Evolutionary conservation across 2,888 invertebrate species (phyloP).

Genomic region (Apotomis capreana): DNA sequence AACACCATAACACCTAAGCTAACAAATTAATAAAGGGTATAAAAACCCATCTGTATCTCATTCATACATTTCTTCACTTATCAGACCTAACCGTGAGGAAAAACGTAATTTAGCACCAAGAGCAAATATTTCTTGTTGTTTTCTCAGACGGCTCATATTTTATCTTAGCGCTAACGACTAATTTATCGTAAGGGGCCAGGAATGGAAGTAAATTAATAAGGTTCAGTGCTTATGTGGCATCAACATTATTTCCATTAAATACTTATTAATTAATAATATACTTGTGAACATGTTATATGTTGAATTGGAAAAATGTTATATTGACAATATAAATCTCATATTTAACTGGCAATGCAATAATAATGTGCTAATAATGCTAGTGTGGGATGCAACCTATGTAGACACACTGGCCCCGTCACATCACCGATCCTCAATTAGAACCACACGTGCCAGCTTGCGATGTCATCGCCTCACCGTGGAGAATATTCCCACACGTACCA

Average conservation of each 20-base stretch:
- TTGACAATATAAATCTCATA: too few relatives aligned
- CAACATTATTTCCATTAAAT: background rate
- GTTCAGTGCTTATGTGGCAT: background rate
- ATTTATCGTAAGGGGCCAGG: slow-evolving; percentile 18
- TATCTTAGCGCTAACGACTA: slow-evolving; percentile 15
- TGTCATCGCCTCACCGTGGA: too few relatives aligned
- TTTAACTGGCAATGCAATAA: too few relatives aligned
- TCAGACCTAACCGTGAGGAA: background rate
- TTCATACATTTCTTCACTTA: slow-evolving; percentile 5
- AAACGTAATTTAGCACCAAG: slow-evolving; percentile 16
- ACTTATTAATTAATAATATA: too few relatives aligned
- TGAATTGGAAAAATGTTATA: too few relatives aligned
- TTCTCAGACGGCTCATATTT: slow-evolving; percentile 17
- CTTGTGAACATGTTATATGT: too few relatives aligned
- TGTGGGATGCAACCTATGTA: too few relatives aligned
- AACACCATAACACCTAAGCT: background rate
- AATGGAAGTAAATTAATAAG: slow-evolving; percentile 7
- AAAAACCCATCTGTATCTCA: slow-evolving; percentile 1
- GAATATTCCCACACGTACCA: too few relatives aligned
- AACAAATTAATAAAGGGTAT: background rate
- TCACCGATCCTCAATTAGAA: too few relatives aligned
- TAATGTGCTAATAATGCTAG: too few relatives aligned
- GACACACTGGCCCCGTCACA: too few relatives aligned
- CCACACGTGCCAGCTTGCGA: too few relatives aligned
- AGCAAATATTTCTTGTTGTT: slow-evolving; percentile 24